Base-by-base conservation (phyloP, 2,113 vertebrate genomes). In the Donacobius atricapilla region DNA sequence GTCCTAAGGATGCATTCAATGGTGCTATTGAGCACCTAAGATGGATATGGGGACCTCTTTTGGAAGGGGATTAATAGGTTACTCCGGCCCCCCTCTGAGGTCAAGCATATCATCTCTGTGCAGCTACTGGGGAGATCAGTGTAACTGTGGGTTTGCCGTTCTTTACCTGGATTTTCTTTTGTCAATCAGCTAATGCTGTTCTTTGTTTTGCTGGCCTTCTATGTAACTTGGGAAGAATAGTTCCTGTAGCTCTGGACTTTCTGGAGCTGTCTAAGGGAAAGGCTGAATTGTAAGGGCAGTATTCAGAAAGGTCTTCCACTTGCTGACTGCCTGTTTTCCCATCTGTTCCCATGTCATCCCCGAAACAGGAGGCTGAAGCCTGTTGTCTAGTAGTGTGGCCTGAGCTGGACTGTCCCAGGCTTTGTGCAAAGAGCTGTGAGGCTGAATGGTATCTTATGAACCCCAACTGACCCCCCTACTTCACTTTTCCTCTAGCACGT, bases 251-350 rank as follows among this genome's bases (percentile, higher is more conserved):
- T 66, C 27, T 63, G 57, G 9, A 24, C 9, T n/a, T 33, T 54
- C 54, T 1, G 6, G 20, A 89, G 33, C 4, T 15, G 2, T 21
- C 5, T 61, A 45, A 60, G 18, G 40, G 17, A 82, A 85, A 72
- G 16, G 28, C 31, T 85, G 6, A 5, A 8, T 39, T 2, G 0
- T 47, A 61, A 65, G 16, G 23, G 6, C 53, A 40, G 7, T 23
- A 51, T 83, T 90, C 44, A 85, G 65, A 48, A 82, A 48, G 1
- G 1, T 85, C 33, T 84, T 79, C 56, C 7, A 15, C 40, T 61
- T 80, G 39, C 39, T 7, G 1, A 14, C 47, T 80, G 13, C 22
- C 21, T 72, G 7, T 79, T 91, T 85, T 15, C 27, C 30, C 7
- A 27, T 16, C 22, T 64, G 24, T 47, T 76, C 12, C 14, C 11